Evolutionary conservation across 2,113 vertebrate genomes (phyloP).

Genomic region (Syrrhaptes paradoxus): DNA sequence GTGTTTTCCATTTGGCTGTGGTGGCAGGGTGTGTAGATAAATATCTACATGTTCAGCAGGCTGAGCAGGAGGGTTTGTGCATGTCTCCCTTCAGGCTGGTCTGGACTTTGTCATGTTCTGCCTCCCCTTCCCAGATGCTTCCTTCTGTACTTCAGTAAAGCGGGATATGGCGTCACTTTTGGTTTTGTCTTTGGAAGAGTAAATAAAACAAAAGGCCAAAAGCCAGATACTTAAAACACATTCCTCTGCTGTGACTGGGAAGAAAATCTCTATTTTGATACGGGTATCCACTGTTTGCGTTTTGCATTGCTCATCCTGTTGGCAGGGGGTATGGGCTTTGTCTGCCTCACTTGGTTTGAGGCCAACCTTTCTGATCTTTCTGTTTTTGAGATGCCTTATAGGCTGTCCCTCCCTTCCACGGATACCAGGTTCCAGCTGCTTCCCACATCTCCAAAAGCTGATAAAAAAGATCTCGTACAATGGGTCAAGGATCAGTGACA

Average conservation of each 20-base stretch:
- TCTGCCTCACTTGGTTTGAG: neutral
- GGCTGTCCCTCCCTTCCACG: neutral
- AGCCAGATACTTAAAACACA: neutral
- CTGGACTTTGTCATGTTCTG: neutral
- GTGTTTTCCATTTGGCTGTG: neutral
- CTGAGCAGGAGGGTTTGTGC: neutral
- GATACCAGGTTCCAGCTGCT: neutral
- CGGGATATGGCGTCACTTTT: neutral
- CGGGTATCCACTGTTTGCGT: neutral
- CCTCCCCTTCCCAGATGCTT: neutral
- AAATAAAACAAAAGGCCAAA: constrained; percentile 17
- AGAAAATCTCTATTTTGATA: neutral
- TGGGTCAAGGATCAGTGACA: neutral
- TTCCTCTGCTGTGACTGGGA: neutral
- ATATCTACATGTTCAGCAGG: neutral
- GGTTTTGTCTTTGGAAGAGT: constrained; percentile 8
- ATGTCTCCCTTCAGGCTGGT: neutral
- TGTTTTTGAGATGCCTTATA: neutral
- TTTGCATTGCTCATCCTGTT: neutral
- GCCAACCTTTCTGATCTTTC: constrained; percentile 2
- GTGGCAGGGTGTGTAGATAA: neutral
- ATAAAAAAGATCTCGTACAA: neutral
- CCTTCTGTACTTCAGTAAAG: neutral
- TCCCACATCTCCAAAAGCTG: neutral
- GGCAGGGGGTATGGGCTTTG: neutral